Percentiles rank a stretch among this genome's conserved stretches.
Conservation (phyloP, 2,797 vertebrate species). For the Pangasius sanitwongsei region DNA sequence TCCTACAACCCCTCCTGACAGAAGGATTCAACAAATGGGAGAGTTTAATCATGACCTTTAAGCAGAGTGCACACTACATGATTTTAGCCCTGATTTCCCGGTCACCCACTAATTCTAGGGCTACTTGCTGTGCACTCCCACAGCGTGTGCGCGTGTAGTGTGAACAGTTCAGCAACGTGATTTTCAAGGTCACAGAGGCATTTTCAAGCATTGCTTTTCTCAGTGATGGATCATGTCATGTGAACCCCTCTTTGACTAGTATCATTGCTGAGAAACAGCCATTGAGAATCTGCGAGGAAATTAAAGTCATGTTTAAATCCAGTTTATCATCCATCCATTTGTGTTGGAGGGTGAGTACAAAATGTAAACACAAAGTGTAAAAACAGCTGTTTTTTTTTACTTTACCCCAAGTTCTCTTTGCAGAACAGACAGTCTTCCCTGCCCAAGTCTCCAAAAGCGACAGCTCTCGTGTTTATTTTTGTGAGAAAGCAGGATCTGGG, state of each 20-base stretch:
- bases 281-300: background rate
- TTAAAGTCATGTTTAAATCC: background rate
- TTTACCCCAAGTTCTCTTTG: background rate
- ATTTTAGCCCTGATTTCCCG: background rate
- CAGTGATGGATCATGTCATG: background rate
- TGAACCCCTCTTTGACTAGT: background rate
- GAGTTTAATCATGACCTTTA: background rate
- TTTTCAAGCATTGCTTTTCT: background rate
- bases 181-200: background rate
- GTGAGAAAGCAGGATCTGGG: background rate
- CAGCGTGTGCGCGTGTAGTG: background rate
- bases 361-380: background rate
- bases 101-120: background rate
- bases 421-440: background rate
- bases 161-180: background rate
- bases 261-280: background rate
- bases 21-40: conserved; percentile 24
- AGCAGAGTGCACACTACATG: background rate
- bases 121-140: background rate
- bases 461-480: background rate
- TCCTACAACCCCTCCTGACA: background rate
- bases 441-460: too few relatives aligned
- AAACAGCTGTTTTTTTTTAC: background rate
- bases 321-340: background rate
- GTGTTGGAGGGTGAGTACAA: background rate